Evolutionary conservation across 2,113 vertebrate genomes (phyloP).

Genomic region (Calyptomena viridis): DNA sequence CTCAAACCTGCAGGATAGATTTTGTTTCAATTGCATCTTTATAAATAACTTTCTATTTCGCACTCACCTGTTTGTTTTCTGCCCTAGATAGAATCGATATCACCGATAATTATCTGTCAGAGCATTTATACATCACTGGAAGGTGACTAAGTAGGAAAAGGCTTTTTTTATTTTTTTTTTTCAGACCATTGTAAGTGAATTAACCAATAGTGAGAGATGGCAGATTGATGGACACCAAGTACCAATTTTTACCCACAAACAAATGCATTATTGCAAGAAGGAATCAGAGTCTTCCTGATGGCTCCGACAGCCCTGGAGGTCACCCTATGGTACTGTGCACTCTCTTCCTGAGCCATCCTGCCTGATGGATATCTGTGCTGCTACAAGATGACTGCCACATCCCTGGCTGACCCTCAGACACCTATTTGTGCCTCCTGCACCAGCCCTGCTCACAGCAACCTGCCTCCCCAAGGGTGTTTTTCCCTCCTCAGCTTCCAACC

Average conservation of each 20-base stretch:
- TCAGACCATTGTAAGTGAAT: background rate
- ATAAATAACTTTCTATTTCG: slow-evolving; percentile 28
- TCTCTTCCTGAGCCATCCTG: background rate
- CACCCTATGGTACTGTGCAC: accelerated
- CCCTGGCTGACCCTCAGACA: accelerated
- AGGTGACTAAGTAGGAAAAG: slow-evolving; percentile 6
- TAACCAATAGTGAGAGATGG: background rate
- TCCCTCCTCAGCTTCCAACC: background rate
- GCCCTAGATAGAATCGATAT: slow-evolving; percentile 32
- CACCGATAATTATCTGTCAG: slow-evolving; percentile 21
- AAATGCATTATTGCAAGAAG: background rate
- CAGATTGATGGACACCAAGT: background rate
- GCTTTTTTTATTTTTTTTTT: background rate
- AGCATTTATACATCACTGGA: background rate
- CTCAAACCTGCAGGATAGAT: background rate
- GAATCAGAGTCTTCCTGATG: background rate
- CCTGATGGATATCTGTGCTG: background rate
- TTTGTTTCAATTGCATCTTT: slow-evolving; percentile 32
- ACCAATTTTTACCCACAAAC: background rate
- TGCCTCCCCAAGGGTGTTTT: background rate
- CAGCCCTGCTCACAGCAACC: background rate
- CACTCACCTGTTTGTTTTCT: slow-evolving; percentile 35
- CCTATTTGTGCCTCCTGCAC: background rate
- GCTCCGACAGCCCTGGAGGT: background rate
- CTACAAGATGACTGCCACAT: background rate